Percentiles rank a stretch among this genome's conserved stretches.
These are phyloP conservation scores for Microctenopoma steveboyesi DNA, from an alignment of 2,797 vertebrate genomes.

Conservation along the genomic window DNA sequence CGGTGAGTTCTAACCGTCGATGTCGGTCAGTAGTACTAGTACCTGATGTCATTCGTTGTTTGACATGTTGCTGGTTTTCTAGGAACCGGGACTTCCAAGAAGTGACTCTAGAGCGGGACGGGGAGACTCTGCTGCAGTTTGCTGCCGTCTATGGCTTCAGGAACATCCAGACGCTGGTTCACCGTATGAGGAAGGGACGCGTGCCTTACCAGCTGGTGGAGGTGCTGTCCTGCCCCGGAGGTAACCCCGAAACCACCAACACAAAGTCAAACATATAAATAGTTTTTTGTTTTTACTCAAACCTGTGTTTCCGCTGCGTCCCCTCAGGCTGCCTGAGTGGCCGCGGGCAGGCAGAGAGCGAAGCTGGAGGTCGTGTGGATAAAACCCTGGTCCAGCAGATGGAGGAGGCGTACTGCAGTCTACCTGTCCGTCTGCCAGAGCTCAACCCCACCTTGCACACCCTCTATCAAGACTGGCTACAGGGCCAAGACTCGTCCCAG, in stretches of 20 bases:
- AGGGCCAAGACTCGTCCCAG: constrained; percentile 86
- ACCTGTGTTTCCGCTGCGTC: background rate
- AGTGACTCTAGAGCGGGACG: constrained; percentile 91
- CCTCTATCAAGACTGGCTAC: constrained; percentile 93
- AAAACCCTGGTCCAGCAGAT: constrained; percentile 89
- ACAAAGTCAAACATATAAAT: background rate
- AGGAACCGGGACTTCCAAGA: constrained; percentile 98
- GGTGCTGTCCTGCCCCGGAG: constrained; percentile 95
- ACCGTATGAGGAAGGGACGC: constrained; percentile 91
- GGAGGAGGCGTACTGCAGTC: constrained; percentile 89
- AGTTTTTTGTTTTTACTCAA: background rate
- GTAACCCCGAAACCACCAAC: constrained; percentile 65
- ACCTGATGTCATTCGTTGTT: background rate
- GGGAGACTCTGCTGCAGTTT: constrained; percentile 91
- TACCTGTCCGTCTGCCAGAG: constrained; percentile 88
- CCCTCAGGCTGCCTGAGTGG: constrained; percentile 91
- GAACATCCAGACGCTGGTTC: constrained; percentile 94
- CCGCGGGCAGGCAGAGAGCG: constrained; percentile 89
- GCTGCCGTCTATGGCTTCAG: constrained; percentile 94
- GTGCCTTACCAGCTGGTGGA: constrained; percentile 94
- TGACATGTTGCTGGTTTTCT: constrained; percentile 3
- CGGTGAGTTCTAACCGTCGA: constrained; percentile 67
- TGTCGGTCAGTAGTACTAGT: no score
- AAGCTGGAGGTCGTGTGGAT: constrained; percentile 82
- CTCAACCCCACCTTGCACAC: constrained; percentile 81